Evolutionary conservation across 2,888 invertebrate genomes (phyloP), one percentile per base, ranked within the genome.

Genomic region (Apodemia hepburni): DNA sequence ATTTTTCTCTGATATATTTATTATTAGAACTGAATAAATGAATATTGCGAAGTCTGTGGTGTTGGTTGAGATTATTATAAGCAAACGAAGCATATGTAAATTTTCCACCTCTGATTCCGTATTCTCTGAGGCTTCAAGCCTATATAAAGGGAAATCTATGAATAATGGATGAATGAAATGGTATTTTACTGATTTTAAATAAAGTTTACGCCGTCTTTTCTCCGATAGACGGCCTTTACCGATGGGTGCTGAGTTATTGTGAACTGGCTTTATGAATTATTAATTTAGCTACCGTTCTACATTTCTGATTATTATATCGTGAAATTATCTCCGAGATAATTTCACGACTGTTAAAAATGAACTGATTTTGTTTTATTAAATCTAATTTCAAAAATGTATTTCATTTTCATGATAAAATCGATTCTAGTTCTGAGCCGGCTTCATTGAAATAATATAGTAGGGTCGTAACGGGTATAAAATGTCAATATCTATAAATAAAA

Each of bases 151-250:
- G 73, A 73, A 77, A 75, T 74, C 67, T 75, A 82, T 82, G 80
- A 81, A 83, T 83, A 80, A 84, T 79, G 76, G 70, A 81, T 67
- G 69, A 68, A 67, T 73, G 73, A 75, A 75, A 72, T 66, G 67
- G 68, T 66, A 73, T 71, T 72, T 70, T 69, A 69, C 66, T 66
- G 67, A 72, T 73, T 74, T 78, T 73, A 70, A 76, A 77, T 66
- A 67, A 66, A 67, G 35, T 61, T 51, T 62, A 29, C n/a, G 15
- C 60, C 61, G 60, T 62, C 61, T 62, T 66, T 61, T 63, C 61
- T 63, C 58, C 51, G 18, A 49, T 17, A 54, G 54, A 54, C 15
- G 54, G 54, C 42, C 22, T 57, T 51, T 59, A 51, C 51, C 29
- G 62, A 54, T 49, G 51, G 51, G 12, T 22, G 33, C 49, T 17